These are phyloP conservation scores for Neoniphon sammara DNA, from an alignment of 2,797 vertebrate genomes.

Conservation along the genomic window DNA sequence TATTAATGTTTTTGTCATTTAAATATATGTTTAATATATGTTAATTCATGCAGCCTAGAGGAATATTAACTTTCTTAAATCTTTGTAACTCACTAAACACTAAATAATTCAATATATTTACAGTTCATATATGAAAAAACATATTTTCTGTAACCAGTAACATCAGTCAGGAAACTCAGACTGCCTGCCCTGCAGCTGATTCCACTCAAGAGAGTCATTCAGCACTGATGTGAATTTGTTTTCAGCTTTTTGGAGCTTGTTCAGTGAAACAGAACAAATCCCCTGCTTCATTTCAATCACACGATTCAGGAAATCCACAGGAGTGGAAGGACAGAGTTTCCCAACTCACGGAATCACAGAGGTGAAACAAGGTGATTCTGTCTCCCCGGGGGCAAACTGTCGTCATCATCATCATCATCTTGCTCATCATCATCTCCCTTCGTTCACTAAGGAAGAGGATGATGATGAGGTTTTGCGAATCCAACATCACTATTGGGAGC, in stretches of 20 bases:
- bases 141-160: neutral
- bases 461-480: neutral
- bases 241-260: slow-evolving; percentile 47
- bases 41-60: too few relatives aligned
- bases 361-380: neutral
- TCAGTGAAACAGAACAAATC: slow-evolving; percentile 63
- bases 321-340: slow-evolving; percentile 37
- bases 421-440: neutral
- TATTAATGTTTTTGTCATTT: too few relatives aligned
- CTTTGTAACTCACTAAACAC: too few relatives aligned
- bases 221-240: slow-evolving; percentile 5
- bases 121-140: too few relatives aligned
- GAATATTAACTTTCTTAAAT: too few relatives aligned
- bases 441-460: neutral
- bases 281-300: slow-evolving; percentile 17
- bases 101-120: too few relatives aligned
- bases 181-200: neutral
- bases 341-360: slow-evolving; percentile 1
- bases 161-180: neutral
- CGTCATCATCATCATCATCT: neutral
- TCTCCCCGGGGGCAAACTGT: neutral
- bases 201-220: neutral
- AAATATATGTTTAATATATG: too few relatives aligned
- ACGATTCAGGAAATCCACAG: slow-evolving; percentile 49
- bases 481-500: neutral